Base-by-base conservation (phyloP, 1,140 invertebrate species). In the Pseudobourletiella spinata region DNA sequence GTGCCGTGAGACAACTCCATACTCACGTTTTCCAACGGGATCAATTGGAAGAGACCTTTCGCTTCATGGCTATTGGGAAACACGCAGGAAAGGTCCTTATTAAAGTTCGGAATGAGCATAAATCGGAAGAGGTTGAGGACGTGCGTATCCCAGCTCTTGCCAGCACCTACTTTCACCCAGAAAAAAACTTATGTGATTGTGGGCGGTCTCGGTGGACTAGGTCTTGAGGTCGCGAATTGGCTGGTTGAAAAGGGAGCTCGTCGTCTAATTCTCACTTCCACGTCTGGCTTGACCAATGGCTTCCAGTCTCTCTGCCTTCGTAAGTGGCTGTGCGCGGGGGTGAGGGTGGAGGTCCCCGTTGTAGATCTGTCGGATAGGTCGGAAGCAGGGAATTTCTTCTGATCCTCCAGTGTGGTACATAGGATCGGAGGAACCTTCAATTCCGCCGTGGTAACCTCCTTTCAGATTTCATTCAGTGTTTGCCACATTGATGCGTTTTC, bases 391-490 rank as follows among this genome's bases (percentile, higher is more conserved):
- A 80, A 77, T n/a, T 29, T 52, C 3, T 6, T 52, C 20, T 79
- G 82, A 72, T 71, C 87, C 28, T 90, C 86, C 11, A 84, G 29
- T 11, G 8, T 26, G 20, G 26, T n/a, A n/a, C n/a, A n/a, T n/a
- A n/a, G n/a, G n/a, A n/a, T 61, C 28, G 95, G 91, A 56, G 95
- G 91, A 61, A 86, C 98, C 48, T 98, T 98, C 76, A 93, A 98
- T 75, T 77, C 98, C 61, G 94, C 95, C 15, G 90, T 85, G n/a
- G n/a, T n/a, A n/a, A n/a, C n/a, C n/a, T n/a, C n/a, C n/a, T n/a
- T n/a, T n/a, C n/a, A n/a, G n/a, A n/a, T n/a, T n/a, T n/a, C n/a
- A n/a, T n/a, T n/a, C n/a, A n/a, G n/a, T n/a, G n/a, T n/a, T n/a
- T n/a, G n/a, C n/a, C n/a, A n/a, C n/a, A n/a, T n/a, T n/a, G n/a